Conservation (phyloP, 2,113 vertebrate genomes). For the Erpornis zantholeuca region DNA sequence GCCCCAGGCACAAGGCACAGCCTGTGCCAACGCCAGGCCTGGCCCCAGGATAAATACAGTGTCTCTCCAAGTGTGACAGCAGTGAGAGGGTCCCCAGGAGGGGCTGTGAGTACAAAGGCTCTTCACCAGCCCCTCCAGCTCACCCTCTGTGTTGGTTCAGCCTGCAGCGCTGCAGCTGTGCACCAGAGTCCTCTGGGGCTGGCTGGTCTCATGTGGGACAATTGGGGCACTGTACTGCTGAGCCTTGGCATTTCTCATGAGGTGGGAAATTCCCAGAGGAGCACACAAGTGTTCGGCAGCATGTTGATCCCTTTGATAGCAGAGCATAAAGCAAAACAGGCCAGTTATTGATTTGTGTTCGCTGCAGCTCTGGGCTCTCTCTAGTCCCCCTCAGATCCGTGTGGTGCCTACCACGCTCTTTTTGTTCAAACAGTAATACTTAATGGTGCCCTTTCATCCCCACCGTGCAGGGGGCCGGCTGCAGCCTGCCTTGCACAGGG, state of each 20-base stretch:
- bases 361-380: neutral
- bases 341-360: neutral
- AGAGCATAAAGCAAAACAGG: neutral
- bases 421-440: neutral
- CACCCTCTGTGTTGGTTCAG: neutral
- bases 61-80: neutral
- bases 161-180: neutral
- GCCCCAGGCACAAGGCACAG: neutral
- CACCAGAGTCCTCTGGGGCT: neutral
- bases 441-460: neutral
- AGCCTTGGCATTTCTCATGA: neutral
- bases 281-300: fast-evolving
- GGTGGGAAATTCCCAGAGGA: neutral
- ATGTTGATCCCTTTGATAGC: neutral
- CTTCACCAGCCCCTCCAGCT: neutral
- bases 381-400: neutral
- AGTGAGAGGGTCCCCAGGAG: neutral
- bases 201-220: no score
- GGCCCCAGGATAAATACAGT: neutral
- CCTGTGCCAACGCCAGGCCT: neutral
- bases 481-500: neutral
- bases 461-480: neutral
- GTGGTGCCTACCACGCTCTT: neutral
- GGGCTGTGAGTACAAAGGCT: neutral
- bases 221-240: fast-evolving